A percentile compares a stretch with the other conserved stretches of the same genome.
These are phyloP conservation scores for Threskiornis aethiopicus DNA, from an alignment of 2,797 vertebrate genomes.

Conservation along the genomic window DNA sequence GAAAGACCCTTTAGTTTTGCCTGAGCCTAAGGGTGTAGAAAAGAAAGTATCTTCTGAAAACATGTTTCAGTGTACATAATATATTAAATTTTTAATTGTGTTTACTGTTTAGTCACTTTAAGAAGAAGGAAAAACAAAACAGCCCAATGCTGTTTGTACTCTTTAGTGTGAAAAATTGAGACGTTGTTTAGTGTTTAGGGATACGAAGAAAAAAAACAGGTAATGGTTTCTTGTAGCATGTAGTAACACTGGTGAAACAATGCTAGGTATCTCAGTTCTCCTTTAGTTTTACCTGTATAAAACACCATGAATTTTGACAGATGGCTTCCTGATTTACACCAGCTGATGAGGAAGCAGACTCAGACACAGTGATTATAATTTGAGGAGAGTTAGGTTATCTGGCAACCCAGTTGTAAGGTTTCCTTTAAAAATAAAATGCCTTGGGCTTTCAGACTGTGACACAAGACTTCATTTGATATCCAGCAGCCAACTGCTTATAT, in stretches of 20 bases:
- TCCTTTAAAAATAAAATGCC: slow-evolving; percentile 47
- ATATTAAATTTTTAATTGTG: slow-evolving; percentile 67
- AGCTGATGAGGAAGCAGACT: neutral
- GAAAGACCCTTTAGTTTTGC: slow-evolving; percentile 28
- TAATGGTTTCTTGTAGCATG: neutral
- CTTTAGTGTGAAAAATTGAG: neutral
- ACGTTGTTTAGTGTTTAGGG: neutral
- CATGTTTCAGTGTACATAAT: slow-evolving; percentile 36
- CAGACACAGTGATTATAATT: neutral
- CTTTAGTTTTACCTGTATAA: neutral
- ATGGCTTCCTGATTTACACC: slow-evolving; percentile 5
- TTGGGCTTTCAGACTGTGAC: slow-evolving; percentile 49
- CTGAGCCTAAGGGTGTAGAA: slow-evolving; percentile 55
- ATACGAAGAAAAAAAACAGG: neutral
- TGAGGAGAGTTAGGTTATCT: slow-evolving; percentile 18
- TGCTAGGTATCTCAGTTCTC: neutral
- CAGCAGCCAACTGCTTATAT: slow-evolving; percentile 44
- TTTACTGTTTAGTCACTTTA: slow-evolving; percentile 42
- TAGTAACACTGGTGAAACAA: neutral
- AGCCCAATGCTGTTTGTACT: slow-evolving; percentile 2
- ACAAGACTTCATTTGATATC: slow-evolving; percentile 50
- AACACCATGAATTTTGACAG: neutral
- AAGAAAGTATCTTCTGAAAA: slow-evolving; percentile 42
- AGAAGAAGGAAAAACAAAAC: slow-evolving; percentile 19
- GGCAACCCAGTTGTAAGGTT: slow-evolving; percentile 14